Evolutionary conservation across 1,140 invertebrate genomes (phyloP).

Genomic region (Paracyclopina nana): DNA sequence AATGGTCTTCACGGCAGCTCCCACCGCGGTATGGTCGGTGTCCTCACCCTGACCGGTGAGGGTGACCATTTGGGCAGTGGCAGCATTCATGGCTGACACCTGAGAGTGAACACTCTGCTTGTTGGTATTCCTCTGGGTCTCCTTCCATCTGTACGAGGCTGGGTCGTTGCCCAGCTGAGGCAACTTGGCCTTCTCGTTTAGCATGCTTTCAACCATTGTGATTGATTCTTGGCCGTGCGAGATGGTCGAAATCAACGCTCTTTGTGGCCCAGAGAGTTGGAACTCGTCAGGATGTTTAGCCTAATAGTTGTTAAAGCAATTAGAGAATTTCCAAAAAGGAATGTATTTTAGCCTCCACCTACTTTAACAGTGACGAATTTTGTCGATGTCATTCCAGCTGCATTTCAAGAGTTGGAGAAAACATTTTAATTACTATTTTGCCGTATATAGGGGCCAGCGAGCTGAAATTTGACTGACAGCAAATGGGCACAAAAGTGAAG

Average conservation of each 20-base stretch:
- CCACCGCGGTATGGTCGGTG: slow-evolving; percentile 74
- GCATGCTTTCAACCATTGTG: slow-evolving; percentile 54
- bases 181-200: slow-evolving; percentile 48
- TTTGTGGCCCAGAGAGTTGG: slow-evolving; percentile 66
- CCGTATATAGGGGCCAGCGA: too few relatives aligned
- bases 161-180: slow-evolving; percentile 62
- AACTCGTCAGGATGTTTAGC: slow-evolving; percentile 67
- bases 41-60: slow-evolving; percentile 23
- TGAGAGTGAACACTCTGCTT: slow-evolving; percentile 89
- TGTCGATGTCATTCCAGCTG: too few relatives aligned
- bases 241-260: slow-evolving; percentile 73
- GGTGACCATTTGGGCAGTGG: slow-evolving; percentile 78
- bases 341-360: too few relatives aligned
- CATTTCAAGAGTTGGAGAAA: too few relatives aligned
- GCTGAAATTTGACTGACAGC: too few relatives aligned
- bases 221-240: slow-evolving; percentile 65
- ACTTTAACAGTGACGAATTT: too few relatives aligned
- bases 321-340: too few relatives aligned
- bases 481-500: too few relatives aligned
- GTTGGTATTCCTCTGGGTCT: slow-evolving; percentile 78
- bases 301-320: too few relatives aligned
- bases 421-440: too few relatives aligned
- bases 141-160: slow-evolving; percentile 47
- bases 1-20: slow-evolving; percentile 89
- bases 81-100: slow-evolving; percentile 96